phyloP scores from a whole-genome alignment of 2,888 invertebrate species.

The Ormyrus labotus region DNA sequence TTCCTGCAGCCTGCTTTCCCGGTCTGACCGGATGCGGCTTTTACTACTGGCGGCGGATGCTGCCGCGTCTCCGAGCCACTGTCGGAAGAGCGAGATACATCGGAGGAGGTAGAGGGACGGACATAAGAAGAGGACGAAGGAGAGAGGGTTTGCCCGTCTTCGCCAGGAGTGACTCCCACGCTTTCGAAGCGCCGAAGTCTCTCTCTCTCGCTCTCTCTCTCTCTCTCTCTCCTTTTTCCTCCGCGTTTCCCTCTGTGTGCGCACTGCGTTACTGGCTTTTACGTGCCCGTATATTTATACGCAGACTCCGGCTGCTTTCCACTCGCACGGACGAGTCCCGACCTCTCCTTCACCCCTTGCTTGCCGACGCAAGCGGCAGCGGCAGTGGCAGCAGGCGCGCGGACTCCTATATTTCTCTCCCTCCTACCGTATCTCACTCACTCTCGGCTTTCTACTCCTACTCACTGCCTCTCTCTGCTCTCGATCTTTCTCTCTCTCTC shows the following conservation, averaged over 20 bases:
- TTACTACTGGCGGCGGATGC: neutral
- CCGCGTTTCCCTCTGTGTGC: neutral
- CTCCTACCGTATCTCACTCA: neutral
- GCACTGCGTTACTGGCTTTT: too few relatives aligned
- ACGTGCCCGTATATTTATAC: too few relatives aligned
- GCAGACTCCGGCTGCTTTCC: neutral
- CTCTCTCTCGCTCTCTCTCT: conserved; percentile 4
- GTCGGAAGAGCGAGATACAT: neutral
- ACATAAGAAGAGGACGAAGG: conserved; percentile 55
- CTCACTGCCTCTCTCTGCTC: conserved; percentile 28
- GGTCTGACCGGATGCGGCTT: neutral
- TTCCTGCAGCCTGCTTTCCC: neutral
- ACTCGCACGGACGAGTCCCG: conserved; percentile 17
- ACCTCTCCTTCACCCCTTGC: conserved; percentile 46
- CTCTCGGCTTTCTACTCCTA: conserved; percentile 41
- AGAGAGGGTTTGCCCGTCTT: conserved; percentile 73
- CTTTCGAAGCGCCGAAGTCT: conserved; percentile 65
- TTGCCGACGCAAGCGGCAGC: conserved; percentile 28
- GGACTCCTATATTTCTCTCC: conserved; percentile 28
- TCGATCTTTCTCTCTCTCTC: neutral
- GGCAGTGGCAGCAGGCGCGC: conserved; percentile 24
- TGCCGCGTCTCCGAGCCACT: neutral
- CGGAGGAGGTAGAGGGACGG: conserved; percentile 52
- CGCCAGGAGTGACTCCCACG: conserved; percentile 74
- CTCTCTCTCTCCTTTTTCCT: neutral